Base-by-base conservation (phyloP, 2,888 invertebrate genomes). In the Mechanitis messenoides region DNA sequence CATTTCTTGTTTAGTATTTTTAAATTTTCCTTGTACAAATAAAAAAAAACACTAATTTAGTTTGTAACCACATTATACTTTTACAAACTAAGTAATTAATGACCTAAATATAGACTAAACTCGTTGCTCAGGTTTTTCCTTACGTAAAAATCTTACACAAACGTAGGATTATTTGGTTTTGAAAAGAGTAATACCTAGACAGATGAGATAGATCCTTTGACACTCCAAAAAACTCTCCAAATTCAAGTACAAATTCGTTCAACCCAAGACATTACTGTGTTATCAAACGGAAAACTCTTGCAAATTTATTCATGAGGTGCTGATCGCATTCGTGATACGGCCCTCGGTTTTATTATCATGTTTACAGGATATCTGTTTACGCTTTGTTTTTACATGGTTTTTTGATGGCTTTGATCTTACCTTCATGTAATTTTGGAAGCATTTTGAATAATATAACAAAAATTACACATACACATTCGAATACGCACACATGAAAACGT, bases 291-390 rank as follows among this genome's bases (percentile, higher is more conserved):
- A 67, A 68, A 70, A 71, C 68, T 71, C 69, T 71, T 71, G 73
- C 73, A 78, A 78, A 78, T 77, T 77, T 78, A 78, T 78, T 77
- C 79, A 78, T 78, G 78, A 77, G 71, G 62, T 73, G 70, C 74
- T 74, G 79, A 79, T 78, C 78, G 75, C 66, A 68, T 71, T 71
- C 54, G 64, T 71, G 76, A 73, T 74, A 74, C 71, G 72, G 69
- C 71, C 72, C 70, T 70, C 58, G 71, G 73, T 77, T 77, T 78
- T 79, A 78, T 77, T 73, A 71, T 70, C 66, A 68, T 78, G 79
- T 77, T 70, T 69, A 67, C 65, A 62, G 62, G 63, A 65, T 67
- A 67, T 68, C 65, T 61, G 63, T 61, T 63, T 60, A 66, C 55
- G 61, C 61, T 61, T 65, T 66, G 61, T 63, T 61, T 66, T 65